phyloP scores from a whole-genome alignment of 2,797 vertebrate genomes.

The Triplophysa bombifrons region DNA sequence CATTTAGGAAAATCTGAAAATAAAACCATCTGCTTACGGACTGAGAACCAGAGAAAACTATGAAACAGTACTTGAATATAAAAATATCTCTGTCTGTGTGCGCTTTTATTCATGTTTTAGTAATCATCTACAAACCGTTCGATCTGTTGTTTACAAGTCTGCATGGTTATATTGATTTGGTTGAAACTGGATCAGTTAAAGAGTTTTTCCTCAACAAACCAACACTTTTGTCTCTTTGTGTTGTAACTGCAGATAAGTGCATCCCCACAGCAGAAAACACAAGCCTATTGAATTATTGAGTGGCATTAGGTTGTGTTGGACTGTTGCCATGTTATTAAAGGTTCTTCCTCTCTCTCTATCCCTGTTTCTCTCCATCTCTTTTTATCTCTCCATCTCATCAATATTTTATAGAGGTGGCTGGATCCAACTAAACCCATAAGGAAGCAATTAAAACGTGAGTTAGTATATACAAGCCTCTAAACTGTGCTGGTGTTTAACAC shows the following conservation, averaged over 20 bases:
- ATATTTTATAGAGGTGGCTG: conserved; percentile 93
- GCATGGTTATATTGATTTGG: neutral
- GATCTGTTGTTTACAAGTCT: neutral
- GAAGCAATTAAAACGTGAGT: conserved; percentile 98
- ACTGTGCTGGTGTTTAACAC: conserved; percentile 35
- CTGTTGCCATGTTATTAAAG: conserved; percentile 66
- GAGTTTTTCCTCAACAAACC: neutral
- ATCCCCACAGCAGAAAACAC: conserved; percentile 6
- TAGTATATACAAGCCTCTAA: neutral
- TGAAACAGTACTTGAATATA: neutral
- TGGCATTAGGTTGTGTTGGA: conserved; percentile 59
- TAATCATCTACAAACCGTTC: neutral
- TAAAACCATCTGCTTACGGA: neutral
- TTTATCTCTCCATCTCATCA: conserved; percentile 55
- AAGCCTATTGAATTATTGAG: conserved; percentile 68
- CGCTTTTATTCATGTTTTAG: neutral
- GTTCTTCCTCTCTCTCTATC: conserved; percentile 51
- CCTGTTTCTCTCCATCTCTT: conserved; percentile 7
- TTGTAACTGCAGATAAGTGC: conserved; percentile 29
- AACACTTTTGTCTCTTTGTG: conserved; percentile 12
- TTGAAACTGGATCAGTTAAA: conserved; percentile 20
- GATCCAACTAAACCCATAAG: conserved; percentile 97
- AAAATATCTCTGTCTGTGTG: neutral
- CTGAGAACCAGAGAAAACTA: neutral
- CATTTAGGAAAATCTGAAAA: neutral